Base-by-base conservation (phyloP, 2,888 invertebrate species). In the Patella caerulea region DNA sequence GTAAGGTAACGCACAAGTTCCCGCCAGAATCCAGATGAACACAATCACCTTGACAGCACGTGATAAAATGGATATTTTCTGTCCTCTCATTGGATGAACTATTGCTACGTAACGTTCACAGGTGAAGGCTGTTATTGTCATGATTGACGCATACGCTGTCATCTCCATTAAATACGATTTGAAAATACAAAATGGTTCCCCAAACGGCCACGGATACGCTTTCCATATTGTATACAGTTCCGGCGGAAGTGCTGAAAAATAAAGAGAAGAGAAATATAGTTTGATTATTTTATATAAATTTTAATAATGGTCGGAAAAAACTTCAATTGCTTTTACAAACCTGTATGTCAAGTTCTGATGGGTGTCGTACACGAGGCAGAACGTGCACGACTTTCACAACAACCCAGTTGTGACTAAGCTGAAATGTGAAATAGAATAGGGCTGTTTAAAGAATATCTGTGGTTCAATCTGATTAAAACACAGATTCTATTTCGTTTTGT, bases 61-160 rank as follows among this genome's bases (percentile, higher is more conserved):
- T 74, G 95, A 94, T 55, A 96, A 94, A 2, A 96, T 96, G 0
- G 96, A 95, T 94, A 97, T 95, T 71, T 95, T 94, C 91, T 96
- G 95, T 79, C 95, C 93, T 88, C 95, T 95, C 69, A 97, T 92
- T 0, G 97, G 97, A 91, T 97, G 95, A 90, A 97, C 97, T 88
- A 97, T 97, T 53, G 97, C 97, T 82, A 97, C 92, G 93, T 97
- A 93, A 71, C 97, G 94, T 92, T 97, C 97, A 92, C 96, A 94
- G 0, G 97, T 97, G 92, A 98, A 97, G 1, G 97, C 96, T 69
- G 97, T 96, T 85, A 98, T 97, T 24, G 97, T 97, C 88, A 97
- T 92, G 71, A 97, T 96, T 0, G 97, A 97, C 0, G 96, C 96
- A 92, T 97, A 97, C 0, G 96, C 96, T 0, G 97, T 96, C 92